Base-by-base conservation (phyloP, 1,140 invertebrate genomes). In the Rhagoletis pomonella region DNA sequence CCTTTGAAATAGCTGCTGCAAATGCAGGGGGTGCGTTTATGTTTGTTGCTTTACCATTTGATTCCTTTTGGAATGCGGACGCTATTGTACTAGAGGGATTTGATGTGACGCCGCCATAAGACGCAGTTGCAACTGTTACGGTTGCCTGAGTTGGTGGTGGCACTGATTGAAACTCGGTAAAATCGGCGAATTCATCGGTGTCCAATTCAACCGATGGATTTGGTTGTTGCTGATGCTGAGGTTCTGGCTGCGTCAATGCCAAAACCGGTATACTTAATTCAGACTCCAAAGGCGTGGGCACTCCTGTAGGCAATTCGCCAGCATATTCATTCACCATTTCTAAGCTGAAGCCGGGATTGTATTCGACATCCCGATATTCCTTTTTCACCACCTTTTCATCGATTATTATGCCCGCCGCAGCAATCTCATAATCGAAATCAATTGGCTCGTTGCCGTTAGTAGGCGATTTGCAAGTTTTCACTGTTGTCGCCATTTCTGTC, bases 321-420 rank as follows among this genome's bases (percentile, higher is more conserved):
- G 64, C 44, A 17, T 81, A 81, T 55, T 86, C 44, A 86, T 50
- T 65, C 14, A 86, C 60, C 60, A 50, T 12, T 58, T 87, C 67
- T 9, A 87, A 81, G 58, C 86, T 87, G 62, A 88, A 88, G 19
- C 73, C 64, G 62, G 92, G 92, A 77, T 93, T 91, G 85, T 93
- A 93, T 87, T 92, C 92, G 62, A 93, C 90, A 89, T 93, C 92
- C n/a, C 91, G 89, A 73, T 93, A 93, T 88, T 93, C 92, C 87
- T 93, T 93, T 88, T 92, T 92, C 12, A 93, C 91, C 73, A 93
- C 92, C 39, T 90, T 93, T 87, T 93, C 92, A 85, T 93, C 90
- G 58, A 93, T 93, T 29, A 92, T 92, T 39, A 92, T 93, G 87
- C 92, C 92, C 3, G 91, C 90, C 19, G 92, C 91, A 5, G 92